Evolutionary conservation across 2,797 vertebrate genomes (phyloP).

Genomic region (Nannoperca obscura): DNA sequence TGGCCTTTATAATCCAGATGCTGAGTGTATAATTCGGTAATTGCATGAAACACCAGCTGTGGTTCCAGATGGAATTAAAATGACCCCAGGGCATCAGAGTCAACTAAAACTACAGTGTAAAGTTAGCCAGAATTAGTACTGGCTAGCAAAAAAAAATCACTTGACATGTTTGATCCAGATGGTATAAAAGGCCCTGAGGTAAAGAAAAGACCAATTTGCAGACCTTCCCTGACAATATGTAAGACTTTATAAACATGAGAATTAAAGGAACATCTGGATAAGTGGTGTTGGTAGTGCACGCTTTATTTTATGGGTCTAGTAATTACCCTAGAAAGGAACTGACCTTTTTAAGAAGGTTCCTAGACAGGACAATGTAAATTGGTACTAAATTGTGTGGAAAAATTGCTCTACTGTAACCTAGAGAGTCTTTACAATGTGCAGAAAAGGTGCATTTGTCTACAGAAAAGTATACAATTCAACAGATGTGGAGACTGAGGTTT

Average conservation of each 20-base stretch:
- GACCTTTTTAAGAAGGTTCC: background rate
- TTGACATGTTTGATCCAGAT: conserved; percentile 21
- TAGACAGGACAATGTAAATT: background rate
- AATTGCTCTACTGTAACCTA: background rate
- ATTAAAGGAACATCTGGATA: conserved; percentile 22
- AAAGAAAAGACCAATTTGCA: conserved; percentile 10
- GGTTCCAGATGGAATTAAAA: conserved; percentile 67
- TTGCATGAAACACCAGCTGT: conserved; percentile 68
- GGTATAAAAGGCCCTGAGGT: conserved; percentile 10
- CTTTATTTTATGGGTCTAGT: background rate
- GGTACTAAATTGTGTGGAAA: background rate
- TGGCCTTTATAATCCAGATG: conserved; percentile 54
- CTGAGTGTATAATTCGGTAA: conserved; percentile 46
- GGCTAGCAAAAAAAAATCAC: background rate
- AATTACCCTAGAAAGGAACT: background rate
- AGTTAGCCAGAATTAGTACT: conserved; percentile 12
- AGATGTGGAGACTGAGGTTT: background rate
- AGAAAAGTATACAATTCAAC: background rate
- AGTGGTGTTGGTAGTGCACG: background rate
- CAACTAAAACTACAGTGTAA: conserved; percentile 40
- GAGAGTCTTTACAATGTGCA: background rate
- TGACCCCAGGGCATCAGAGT: conserved; percentile 33
- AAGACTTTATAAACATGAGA: background rate
- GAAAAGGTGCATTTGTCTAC: background rate
- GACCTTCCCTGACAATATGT: background rate